Conservation (phyloP, 2,888 invertebrate species). For the Limnephilus lunatus region DNA sequence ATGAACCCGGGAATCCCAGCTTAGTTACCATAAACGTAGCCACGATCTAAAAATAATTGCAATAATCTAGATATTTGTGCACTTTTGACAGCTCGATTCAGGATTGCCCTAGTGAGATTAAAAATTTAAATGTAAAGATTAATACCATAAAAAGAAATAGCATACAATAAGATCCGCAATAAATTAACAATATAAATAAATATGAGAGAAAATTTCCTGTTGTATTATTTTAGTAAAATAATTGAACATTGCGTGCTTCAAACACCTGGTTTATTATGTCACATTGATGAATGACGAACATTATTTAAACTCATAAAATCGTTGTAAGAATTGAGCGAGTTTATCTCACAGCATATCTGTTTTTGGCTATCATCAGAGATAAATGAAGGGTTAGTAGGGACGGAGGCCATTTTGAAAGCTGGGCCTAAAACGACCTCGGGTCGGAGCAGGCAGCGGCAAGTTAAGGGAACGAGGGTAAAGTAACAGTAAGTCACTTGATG, state of each 20-base stretch:
- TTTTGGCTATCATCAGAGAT: slow-evolving; percentile 25
- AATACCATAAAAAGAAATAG: no score
- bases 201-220: no score
- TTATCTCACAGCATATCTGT: background rate
- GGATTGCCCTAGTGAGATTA: no score
- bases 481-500: slow-evolving; percentile 63
- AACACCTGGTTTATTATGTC: background rate
- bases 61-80: no score
- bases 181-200: no score
- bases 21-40: no score
- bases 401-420: slow-evolving; percentile 62
- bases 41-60: no score
- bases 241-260: background rate
- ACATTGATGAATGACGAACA: background rate
- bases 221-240: no score
- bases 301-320: background rate
- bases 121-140: no score
- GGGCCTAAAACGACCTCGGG: slow-evolving; percentile 53
- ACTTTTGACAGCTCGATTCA: no score
- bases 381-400: slow-evolving; percentile 59
- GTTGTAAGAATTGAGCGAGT: background rate
- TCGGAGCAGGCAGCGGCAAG: slow-evolving; percentile 28
- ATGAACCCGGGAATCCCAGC: no score
- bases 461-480: slow-evolving; percentile 55
- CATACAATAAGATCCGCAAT: no score